These are phyloP conservation scores for Cyrtorhinus lividipennis DNA, from an alignment of 1,140 invertebrate genomes.

Conservation along the genomic window DNA sequence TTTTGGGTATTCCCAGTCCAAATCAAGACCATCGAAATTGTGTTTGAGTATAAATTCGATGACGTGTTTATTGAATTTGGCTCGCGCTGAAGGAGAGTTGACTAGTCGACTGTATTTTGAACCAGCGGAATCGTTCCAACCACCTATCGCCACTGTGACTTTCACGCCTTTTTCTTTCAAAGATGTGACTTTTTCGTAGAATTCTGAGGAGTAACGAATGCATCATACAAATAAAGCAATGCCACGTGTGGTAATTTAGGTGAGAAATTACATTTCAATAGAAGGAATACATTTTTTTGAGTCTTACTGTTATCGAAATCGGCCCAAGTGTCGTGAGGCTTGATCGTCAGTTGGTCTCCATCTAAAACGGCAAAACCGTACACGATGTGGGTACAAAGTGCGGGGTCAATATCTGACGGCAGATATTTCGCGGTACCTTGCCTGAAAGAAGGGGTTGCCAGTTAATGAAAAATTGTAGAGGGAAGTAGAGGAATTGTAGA, in stretches of 20 bases:
- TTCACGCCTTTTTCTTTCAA: slow-evolving; percentile 40
- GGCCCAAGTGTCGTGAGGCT: slow-evolving; percentile 49
- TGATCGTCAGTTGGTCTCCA: slow-evolving; percentile 40
- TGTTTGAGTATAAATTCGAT: slow-evolving; percentile 40
- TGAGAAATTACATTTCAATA: too few relatives aligned
- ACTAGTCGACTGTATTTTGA: slow-evolving; percentile 45
- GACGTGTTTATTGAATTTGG: slow-evolving; percentile 37
- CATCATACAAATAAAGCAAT: neutral
- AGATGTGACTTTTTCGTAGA: slow-evolving; percentile 40
- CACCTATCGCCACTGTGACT: slow-evolving; percentile 44
- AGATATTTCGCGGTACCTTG: slow-evolving; percentile 44
- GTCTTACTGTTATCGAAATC: slow-evolving; percentile 48
- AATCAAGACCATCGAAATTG: slow-evolving; percentile 43
- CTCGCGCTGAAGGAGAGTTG: slow-evolving; percentile 33
- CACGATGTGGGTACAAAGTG: slow-evolving; percentile 56
- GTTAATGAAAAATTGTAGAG: too few relatives aligned
- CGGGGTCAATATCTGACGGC: slow-evolving; percentile 48
- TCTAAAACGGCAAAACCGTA: slow-evolving; percentile 57
- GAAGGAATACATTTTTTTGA: too few relatives aligned
- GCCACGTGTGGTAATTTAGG: too few relatives aligned
- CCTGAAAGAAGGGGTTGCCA: too few relatives aligned
- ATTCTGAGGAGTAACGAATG: slow-evolving; percentile 30
- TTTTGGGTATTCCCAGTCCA: slow-evolving; percentile 55
- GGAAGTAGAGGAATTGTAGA: too few relatives aligned
- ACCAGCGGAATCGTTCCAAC: slow-evolving; percentile 48